These are phyloP conservation scores for Micromesistius poutassou DNA, from an alignment of 2,797 vertebrate species.

Conservation along the genomic window DNA sequence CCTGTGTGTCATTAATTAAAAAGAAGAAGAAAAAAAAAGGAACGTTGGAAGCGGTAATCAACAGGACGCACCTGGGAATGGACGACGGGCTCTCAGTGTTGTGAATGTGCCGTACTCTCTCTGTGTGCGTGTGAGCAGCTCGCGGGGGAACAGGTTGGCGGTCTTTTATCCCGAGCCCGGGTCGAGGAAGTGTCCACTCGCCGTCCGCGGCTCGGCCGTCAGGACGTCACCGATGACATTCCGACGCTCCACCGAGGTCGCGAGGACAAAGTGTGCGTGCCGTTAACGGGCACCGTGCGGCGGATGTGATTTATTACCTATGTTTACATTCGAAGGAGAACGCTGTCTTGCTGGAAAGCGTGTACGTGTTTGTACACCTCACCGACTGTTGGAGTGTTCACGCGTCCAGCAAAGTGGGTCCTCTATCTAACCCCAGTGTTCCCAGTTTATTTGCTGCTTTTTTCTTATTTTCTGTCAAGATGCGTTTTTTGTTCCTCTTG, in stretches of 20 bases:
- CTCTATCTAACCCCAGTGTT: background rate
- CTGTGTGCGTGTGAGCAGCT: background rate
- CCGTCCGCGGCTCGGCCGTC: background rate
- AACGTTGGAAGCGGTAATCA: background rate
- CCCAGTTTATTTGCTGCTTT: background rate
- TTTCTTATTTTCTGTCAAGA: constrained; percentile 50
- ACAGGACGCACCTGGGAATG: constrained; percentile 2
- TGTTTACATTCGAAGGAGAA: constrained; percentile 1
- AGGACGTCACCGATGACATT: constrained; percentile 5
- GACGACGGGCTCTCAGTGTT: background rate
- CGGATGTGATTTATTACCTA: background rate
- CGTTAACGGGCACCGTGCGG: background rate
- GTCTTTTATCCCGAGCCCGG: background rate
- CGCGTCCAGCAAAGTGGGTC: background rate
- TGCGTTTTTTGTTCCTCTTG: constrained; percentile 79
- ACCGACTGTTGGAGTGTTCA: background rate
- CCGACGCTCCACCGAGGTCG: constrained; percentile 1
- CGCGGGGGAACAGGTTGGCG: constrained; percentile 2
- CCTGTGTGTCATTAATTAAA: background rate
- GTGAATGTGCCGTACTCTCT: background rate
- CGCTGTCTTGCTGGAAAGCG: constrained; percentile 1
- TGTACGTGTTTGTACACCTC: background rate
- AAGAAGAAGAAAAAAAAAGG: background rate
- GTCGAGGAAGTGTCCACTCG: background rate
- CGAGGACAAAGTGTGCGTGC: constrained; percentile 1